These are phyloP conservation scores for Metacarcinus magister DNA, from an alignment of 2,888 invertebrate species.

Conservation along the genomic window DNA sequence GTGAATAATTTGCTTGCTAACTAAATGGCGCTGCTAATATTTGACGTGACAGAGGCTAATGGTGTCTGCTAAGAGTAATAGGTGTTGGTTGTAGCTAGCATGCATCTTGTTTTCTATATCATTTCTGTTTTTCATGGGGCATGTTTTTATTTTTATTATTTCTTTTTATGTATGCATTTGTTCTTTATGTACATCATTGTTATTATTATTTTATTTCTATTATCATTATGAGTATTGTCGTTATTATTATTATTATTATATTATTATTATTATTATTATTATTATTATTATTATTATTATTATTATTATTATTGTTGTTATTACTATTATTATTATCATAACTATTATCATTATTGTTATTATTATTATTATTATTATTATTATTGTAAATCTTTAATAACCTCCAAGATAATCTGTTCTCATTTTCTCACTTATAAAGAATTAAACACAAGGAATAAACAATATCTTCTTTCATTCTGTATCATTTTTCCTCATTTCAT, in stretches of 20 bases:
- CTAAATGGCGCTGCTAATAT: background rate
- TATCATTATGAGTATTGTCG: no score
- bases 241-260: no score
- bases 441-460: background rate
- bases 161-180: background rate
- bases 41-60: background rate
- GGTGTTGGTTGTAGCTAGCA: background rate
- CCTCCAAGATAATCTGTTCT: background rate
- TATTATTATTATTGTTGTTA: no score
- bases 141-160: background rate
- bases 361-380: background rate
- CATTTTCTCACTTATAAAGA: background rate
- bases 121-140: background rate
- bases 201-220: background rate
- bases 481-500: background rate
- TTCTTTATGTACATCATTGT: background rate
- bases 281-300: background rate
- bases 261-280: no score
- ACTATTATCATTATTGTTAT: background rate
- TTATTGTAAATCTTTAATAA: background rate
- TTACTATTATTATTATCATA: background rate
- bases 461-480: background rate
- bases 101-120: background rate
- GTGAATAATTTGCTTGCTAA: background rate
- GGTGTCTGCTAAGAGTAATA: background rate